Evolutionary conservation across 2,888 invertebrate species (phyloP), one percentile per base, ranked within the genome.

Genomic region (Leptopilina syphax): DNA sequence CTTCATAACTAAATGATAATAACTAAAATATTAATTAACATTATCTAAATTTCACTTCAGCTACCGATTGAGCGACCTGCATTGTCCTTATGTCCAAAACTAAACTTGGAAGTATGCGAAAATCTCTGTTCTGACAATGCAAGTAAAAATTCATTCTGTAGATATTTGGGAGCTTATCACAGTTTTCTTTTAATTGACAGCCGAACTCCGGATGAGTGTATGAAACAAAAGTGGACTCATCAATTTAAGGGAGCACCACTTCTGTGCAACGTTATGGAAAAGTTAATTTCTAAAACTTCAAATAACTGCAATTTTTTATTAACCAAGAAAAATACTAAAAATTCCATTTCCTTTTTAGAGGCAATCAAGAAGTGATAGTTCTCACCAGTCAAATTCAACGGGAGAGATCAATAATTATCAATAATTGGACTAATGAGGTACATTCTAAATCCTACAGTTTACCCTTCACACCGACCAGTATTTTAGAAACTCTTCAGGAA

Each of bases 151-250:
- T 83, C 86, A 27, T 80, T 82, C 60, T 89, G 85, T 79, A 86
- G 84, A 82, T 92, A 91, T 78, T 41, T 91, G 47, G 90, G 88
- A 24, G 87, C 89, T 50, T 88, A 87, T 84, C 92, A 91, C 77
- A 89, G 84, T 83, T 80, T 90, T 3, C 81, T 91, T 77, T 84
- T 91, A 82, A 86, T 89, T 13, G 92, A 92, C 81, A 87, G 84
- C 70, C 89, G 92, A 50, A 86, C 83, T 10, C 85, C 87, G 27
- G 83, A 85, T n/a, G 79, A 84, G 10, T 85, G 87, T 27, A 86
- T 93, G 0, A 87, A 93, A 5, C 93, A 93, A 83, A 92, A 94
- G 81, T 94, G 94, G 94, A 94, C 93, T 0, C 94, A 94, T 83
- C 93, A 93, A 6, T 93, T 94, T 89, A 92, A 93, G 83, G 92